Percentiles rank a stretch among this genome's conserved stretches.
These are phyloP conservation scores for Phodopus roborovskii DNA, from an alignment of 2,113 vertebrate genomes.

Conservation along the genomic window DNA sequence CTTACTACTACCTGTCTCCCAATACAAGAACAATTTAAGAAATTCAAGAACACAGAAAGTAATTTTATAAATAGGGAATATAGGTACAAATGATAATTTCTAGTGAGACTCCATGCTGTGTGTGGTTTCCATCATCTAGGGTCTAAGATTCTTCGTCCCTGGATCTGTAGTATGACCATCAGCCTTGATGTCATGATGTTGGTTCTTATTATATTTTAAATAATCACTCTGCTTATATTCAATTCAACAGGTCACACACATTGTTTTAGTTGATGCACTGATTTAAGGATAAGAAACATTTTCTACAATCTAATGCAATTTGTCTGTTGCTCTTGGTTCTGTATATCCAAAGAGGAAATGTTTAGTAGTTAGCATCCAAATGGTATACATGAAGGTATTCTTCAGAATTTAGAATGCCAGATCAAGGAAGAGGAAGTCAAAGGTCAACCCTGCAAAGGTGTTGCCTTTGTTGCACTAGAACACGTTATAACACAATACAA, in stretches of 20 bases:
- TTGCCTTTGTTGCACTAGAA: not conserved
- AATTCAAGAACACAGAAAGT: not conserved
- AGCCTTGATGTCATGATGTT: not conserved
- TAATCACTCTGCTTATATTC: not conserved
- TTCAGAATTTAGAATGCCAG: not conserved
- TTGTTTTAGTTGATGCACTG: not conserved
- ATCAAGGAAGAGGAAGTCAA: not conserved
- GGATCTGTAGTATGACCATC: not conserved
- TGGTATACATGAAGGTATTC: not conserved
- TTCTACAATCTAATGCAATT: not conserved
- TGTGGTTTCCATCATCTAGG: not conserved
- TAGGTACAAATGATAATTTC: not conserved
- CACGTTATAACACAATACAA: not conserved
- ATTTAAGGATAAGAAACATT: not conserved
- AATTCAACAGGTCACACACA: not conserved
- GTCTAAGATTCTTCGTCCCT: not conserved
- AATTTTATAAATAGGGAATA: not conserved
- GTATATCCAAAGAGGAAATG: not conserved
- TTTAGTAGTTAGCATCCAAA: not conserved
- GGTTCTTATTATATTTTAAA: not conserved
- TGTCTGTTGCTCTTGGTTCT: not conserved
- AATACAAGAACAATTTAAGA: not conserved
- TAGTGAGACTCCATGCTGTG: not conserved
- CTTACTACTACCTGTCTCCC: not conserved
- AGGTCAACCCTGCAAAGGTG: not conserved